These are phyloP conservation scores for Oreochromis aureus DNA, from an alignment of 2,113 vertebrate genomes.

Conservation along the genomic window DNA sequence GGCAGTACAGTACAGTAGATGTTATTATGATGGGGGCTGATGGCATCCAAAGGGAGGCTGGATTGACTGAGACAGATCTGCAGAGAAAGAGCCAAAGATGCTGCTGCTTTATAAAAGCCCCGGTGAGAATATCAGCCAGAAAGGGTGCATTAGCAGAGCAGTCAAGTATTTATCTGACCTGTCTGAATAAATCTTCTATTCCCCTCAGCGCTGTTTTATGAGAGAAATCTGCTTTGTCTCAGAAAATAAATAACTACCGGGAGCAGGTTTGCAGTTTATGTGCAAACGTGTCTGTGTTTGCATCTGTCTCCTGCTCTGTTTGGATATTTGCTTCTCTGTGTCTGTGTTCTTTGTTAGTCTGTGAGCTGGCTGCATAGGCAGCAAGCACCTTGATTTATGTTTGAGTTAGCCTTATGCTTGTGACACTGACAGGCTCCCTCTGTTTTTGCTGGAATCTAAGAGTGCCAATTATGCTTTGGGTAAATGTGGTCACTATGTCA, in stretches of 20 bases:
- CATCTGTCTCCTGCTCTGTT: background rate
- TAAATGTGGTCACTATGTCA: constrained; percentile 62
- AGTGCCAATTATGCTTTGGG: constrained; percentile 34
- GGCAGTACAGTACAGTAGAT: background rate
- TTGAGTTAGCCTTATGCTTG: background rate
- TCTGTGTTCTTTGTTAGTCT: background rate
- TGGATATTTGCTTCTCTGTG: background rate
- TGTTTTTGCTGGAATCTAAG: constrained; percentile 36
- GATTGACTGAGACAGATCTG: constrained; percentile 24
- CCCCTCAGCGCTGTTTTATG: background rate
- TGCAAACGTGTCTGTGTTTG: constrained; percentile 2
- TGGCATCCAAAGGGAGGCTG: constrained; percentile 14
- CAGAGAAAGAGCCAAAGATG: constrained; percentile 23
- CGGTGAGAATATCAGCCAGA: background rate
- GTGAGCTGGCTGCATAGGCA: background rate
- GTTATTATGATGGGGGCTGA: constrained; percentile 40
- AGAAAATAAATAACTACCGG: constrained; percentile 16
- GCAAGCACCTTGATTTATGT: background rate
- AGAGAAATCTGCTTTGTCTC: constrained; percentile 18
- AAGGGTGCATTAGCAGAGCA: constrained; percentile 2
- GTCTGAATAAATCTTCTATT: background rate
- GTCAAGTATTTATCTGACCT: constrained; percentile 28
- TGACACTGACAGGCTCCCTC: constrained; percentile 1
- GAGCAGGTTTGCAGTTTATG: constrained; percentile 6
- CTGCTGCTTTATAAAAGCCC: background rate